Percentiles rank a stretch among this genome's conserved stretches.
phyloP scores from a whole-genome alignment of 2,797 vertebrate species.

The Acipenser transmontanus region DNA sequence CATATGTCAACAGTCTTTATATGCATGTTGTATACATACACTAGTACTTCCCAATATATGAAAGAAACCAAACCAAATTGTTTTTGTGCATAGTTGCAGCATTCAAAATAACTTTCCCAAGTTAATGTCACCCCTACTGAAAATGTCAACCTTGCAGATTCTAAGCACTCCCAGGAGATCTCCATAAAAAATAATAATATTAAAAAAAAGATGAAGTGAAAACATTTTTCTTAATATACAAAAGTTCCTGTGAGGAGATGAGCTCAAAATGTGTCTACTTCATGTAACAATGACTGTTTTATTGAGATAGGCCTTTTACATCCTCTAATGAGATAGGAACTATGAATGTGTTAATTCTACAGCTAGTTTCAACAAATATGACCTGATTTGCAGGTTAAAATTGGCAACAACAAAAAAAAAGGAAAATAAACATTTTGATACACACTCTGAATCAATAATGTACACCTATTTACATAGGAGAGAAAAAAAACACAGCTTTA shows the following conservation, averaged over 20 bases:
- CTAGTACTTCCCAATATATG: no score
- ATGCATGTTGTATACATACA: no score
- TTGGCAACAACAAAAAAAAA: not conserved
- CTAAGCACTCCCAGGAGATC: not conserved
- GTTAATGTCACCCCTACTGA: constrained; percentile 4
- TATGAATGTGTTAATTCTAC: constrained; percentile 16
- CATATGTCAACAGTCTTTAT: no score
- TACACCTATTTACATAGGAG: constrained; percentile 4
- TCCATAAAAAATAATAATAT: not conserved
- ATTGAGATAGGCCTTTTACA: constrained; percentile 11
- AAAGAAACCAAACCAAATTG: not conserved
- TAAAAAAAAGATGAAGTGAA: constrained; percentile 4
- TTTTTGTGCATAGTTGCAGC: not conserved
- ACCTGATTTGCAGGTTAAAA: constrained; percentile 5
- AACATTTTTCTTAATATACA: constrained; percentile 12
- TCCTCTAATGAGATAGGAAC: constrained; percentile 16
- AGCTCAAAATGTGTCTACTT: constrained; percentile 9
- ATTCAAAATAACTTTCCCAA: constrained; percentile 5
- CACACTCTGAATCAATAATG: not conserved
- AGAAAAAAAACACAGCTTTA: constrained; percentile 1
- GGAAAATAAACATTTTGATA: constrained; percentile 13
- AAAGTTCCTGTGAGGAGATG: constrained; percentile 4
- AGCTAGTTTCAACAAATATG: constrained; percentile 11
- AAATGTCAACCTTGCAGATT: constrained; percentile 2
- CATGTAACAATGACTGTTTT: constrained; percentile 1